These are phyloP conservation scores for Leucophenga varia DNA, from an alignment of 1,140 invertebrate species.

Conservation along the genomic window DNA sequence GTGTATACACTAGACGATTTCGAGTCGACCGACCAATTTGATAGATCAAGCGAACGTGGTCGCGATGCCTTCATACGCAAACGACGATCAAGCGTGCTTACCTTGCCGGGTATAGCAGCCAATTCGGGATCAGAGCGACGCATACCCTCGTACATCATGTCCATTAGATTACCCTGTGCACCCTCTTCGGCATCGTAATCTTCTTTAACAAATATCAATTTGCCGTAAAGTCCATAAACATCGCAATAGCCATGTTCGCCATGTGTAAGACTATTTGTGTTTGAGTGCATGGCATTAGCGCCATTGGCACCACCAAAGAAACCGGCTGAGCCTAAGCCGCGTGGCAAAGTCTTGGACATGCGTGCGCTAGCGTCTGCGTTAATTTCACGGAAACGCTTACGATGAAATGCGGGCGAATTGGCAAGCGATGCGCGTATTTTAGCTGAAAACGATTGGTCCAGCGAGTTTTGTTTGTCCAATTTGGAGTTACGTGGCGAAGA, in stretches of 20 bases:
- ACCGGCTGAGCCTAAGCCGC: constrained; percentile 62
- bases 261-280: constrained; percentile 62
- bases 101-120: constrained; percentile 76
- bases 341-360: constrained; percentile 76
- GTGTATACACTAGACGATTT: constrained; percentile 78
- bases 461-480: constrained; percentile 65
- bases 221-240: constrained; percentile 86
- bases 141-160: constrained; percentile 73
- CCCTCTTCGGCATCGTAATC: constrained; percentile 80
- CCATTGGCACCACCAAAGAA: constrained; percentile 34
- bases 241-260: constrained; percentile 70
- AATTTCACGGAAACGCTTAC: constrained; percentile 69
- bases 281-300: constrained; percentile 59
- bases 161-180: constrained; percentile 62
- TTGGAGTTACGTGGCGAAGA: constrained; percentile 57
- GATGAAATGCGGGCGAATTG: constrained; percentile 70
- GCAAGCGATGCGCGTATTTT: constrained; percentile 65
- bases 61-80: constrained; percentile 77
- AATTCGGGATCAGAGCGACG: constrained; percentile 80
- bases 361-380: constrained; percentile 60
- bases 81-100: constrained; percentile 76
- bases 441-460: constrained; percentile 62
- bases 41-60: constrained; percentile 78
- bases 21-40: constrained; percentile 86
- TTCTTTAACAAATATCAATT: constrained; percentile 81